Evolutionary conservation across 2,113 vertebrate species (phyloP), one percentile per base, ranked within the genome.

Genomic region (Larimichthys polyactis): DNA sequence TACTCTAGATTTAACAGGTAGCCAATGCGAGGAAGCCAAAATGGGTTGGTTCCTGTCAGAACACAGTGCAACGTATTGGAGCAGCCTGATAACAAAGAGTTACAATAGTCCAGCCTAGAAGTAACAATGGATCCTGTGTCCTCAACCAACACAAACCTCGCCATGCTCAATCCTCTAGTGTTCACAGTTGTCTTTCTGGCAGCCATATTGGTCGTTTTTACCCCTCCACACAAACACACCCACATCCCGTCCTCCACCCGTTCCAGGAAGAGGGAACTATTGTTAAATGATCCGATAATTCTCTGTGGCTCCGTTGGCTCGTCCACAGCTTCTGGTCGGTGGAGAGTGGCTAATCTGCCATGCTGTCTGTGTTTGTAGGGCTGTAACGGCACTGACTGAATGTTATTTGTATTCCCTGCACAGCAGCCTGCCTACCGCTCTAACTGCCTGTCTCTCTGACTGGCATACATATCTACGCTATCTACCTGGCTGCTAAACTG

Each of bases 281-380:
- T 88, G 78, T 84, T 89, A 87, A 92, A 92, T 91, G 82, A 87
- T 72, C 77, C 85, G 51, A 54, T 90, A 62, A 65, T 74, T 87
- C 62, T 83, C 68, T 29, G 54, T 49, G 76, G 51, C 77, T 80
- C 43, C 1, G 40, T 14, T 74, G 78, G 63, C 81, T 85, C 49
- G 1, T 71, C 43, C 68, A 60, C 22, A 52, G 80, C 44, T 49
- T 70, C 73, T 83, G 75, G 83, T 78, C 75, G 75, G 74, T 55
- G 72, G 80, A 84, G 70, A 80, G 55, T 57, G 67, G 36, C 79
- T 84, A 79, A 75, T 84, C 85, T 82, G 73, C 71, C 62, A 24
- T 79, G 64, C 81, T 71, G 69, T 85, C 78, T 86, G 85, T 71
- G 75, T 78, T 77, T 82, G 46, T 67, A n/a, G 43, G 67, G 63